Percentiles rank a stretch among this genome's conserved stretches.
These are phyloP conservation scores for Pomacea maculata DNA, from an alignment of 1,140 invertebrate species.

Conservation along the genomic window DNA sequence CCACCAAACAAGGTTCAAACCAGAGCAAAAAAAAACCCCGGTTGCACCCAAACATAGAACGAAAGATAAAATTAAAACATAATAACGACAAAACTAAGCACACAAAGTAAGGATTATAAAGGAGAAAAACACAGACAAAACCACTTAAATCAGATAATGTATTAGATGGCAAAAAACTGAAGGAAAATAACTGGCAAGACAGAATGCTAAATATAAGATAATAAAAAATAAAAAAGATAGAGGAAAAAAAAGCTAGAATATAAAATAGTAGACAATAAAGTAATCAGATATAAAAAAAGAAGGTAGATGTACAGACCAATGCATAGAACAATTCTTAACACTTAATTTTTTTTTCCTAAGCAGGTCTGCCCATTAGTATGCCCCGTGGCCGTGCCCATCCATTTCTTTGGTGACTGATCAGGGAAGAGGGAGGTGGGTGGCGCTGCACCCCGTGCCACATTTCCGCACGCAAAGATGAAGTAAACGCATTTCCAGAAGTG, in stretches of 20 bases:
- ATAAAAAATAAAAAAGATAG: neutral
- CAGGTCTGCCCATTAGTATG: too few species aligned
- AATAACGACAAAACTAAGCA: neutral
- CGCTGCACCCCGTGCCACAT: too few species aligned
- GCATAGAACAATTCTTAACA: too few species aligned
- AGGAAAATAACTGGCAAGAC: neutral
- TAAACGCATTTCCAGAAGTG: too few species aligned
- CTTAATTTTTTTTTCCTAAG: too few species aligned
- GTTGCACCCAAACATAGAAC: neutral
- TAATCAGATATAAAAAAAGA: neutral
- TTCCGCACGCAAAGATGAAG: too few species aligned
- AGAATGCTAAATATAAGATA: neutral
- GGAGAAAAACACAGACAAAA: neutral
- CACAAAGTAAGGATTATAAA: neutral
- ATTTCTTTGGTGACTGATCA: too few species aligned
- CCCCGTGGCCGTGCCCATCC: too few species aligned
- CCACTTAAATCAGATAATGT: neutral
- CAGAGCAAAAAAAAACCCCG: neutral
- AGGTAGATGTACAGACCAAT: neutral
- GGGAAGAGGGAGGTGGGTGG: too few species aligned
- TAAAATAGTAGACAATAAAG: neutral
- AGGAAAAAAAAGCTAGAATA: neutral
- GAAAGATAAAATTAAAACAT: neutral
- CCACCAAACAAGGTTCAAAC: neutral
- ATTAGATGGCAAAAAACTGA: neutral